phyloP scores from a whole-genome alignment of 2,888 invertebrate species.

The Spilosoma lubricipeda region DNA sequence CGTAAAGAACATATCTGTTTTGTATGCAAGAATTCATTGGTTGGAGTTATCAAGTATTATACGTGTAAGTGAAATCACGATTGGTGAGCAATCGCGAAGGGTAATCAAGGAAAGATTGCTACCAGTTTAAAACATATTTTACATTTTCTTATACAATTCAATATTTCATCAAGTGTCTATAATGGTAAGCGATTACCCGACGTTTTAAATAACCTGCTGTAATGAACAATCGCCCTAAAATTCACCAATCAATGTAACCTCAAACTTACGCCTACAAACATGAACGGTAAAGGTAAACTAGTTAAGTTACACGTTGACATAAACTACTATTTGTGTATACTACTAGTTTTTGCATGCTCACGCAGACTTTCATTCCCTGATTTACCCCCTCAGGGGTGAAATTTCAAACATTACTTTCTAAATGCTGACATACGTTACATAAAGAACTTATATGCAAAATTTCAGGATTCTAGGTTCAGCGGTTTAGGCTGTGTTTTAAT shows the following conservation, averaged over 20 bases:
- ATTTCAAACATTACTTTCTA: no score
- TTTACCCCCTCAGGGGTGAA: no score
- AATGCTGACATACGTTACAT: no score
- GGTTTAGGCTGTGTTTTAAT: no score
- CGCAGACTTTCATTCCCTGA: no score
- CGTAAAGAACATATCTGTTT: conserved; percentile 10
- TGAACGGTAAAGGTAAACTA: background rate
- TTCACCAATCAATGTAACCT: background rate
- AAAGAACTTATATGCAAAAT: no score
- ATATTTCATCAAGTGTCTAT: background rate
- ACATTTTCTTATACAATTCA: background rate
- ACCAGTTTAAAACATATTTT: background rate
- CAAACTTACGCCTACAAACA: background rate
- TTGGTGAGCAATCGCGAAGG: conserved; percentile 15
- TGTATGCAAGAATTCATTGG: conserved; percentile 9
- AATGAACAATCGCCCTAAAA: background rate
- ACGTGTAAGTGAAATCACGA: conserved; percentile 12
- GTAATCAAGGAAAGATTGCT: background rate
- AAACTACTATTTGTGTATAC: no score
- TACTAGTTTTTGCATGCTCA: no score
- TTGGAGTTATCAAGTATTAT: conserved; percentile 3
- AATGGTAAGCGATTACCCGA: background rate
- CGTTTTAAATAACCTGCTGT: background rate
- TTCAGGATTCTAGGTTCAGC: no score
- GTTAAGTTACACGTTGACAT: conserved; percentile 1